Evolutionary conservation across 2,888 invertebrate species (phyloP), one percentile per base, ranked within the genome.

Genomic region (Brenthis hecate): DNA sequence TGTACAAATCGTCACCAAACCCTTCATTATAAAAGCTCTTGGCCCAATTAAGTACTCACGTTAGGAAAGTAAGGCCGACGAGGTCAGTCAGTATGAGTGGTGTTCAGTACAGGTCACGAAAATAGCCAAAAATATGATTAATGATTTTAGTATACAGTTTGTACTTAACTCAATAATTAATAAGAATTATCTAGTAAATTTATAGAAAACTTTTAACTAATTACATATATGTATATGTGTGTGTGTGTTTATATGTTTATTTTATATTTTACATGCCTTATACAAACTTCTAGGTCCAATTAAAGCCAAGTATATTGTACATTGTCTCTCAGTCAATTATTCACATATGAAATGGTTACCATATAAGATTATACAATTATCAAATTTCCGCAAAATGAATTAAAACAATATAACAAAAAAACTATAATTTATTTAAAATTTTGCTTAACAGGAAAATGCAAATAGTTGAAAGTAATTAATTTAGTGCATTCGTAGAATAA

Each of bases 21-120:
- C 71, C 73, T 73, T 71, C 62, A 73, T 73, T 73, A 73, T 63
- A 62, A 67, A 69, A 71, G 71, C 69, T 73, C 71, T 71, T 73
- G 71, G 67, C 69, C 67, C 65, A 62, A 66, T 54, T 69, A 63
- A 65, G 58, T 68, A 65, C 69, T 58, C 56, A 65, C 43, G 58
- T 66, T 68, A 65, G 54, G 66, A 72, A 66, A 72, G 67, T 67
- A 61, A 69, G 55, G 13, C 2, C 56, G 13, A 23, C 71, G 66
- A 71, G 71, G 71, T 69, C 56, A 50, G 43, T 58, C 43, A 51
- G 53, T 32, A 57, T 66, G 53, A 62, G 53, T 50, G 53, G 32
- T 57, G 47, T 19, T 28, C 43, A 58, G 62, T 55, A 19, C 48
- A 56, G 47, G 62, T 68, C 68, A 71, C 71, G 71, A 68, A 65